Conservation (phyloP, 37 sponge, comb jelly and placozoan species). For the Beroe ovata region DNA sequence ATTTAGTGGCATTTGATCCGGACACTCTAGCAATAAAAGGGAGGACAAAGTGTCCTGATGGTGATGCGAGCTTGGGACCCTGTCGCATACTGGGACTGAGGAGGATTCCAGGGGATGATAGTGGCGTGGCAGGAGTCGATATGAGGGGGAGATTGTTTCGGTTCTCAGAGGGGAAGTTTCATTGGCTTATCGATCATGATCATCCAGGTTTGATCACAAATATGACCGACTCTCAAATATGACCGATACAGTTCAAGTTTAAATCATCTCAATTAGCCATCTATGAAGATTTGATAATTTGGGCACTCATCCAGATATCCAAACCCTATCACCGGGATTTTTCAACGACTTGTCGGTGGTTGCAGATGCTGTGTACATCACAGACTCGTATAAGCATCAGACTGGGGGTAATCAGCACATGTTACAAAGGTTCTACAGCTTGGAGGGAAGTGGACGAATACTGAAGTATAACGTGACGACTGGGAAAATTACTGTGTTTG, state of each 20-base stretch:
- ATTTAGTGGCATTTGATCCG: neutral
- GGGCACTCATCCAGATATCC: neutral
- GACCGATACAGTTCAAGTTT: too few relatives aligned
- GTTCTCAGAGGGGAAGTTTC: constrained; percentile 1
- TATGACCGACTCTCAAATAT: too few relatives aligned
- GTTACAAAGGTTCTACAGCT: constrained; percentile 56
- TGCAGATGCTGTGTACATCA: constrained; percentile 6
- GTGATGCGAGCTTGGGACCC: too few relatives aligned
- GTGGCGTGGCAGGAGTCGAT: neutral
- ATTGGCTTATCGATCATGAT: neutral
- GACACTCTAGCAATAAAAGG: neutral
- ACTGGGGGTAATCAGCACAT: neutral
- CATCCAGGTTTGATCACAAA: neutral
- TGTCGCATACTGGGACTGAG: constrained; percentile 48
- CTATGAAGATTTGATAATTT: too few relatives aligned
- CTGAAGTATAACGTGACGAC: neutral
- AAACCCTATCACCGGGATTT: constrained; percentile 10
- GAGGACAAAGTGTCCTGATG: constrained; percentile 11
- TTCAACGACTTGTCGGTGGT: constrained; percentile 22
- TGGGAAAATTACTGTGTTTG: neutral
- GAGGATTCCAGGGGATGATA: neutral
- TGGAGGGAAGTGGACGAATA: neutral
- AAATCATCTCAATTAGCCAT: too few relatives aligned
- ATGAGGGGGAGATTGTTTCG: neutral
- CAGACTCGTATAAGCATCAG: neutral